Evolutionary conservation across 2,797 vertebrate genomes (phyloP), one percentile per base, ranked within the genome.

Genomic region (Mormyrus hasselquistii): DNA sequence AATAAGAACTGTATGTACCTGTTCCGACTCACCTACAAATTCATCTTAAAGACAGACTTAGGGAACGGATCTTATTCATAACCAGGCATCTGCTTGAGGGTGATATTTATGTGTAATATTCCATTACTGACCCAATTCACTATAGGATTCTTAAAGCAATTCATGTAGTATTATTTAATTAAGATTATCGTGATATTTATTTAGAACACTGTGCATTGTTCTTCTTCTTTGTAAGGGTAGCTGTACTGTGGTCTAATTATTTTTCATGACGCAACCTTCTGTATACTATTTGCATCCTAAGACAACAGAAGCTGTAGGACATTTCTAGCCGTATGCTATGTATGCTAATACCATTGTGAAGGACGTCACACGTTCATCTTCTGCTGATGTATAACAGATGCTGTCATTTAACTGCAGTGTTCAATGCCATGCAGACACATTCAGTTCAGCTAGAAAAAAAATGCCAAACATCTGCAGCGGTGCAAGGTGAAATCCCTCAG

Each of bases 401-500:
- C 82, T 47, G 34, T 85, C 76, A 34, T 47, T 85, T 38, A 44
- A 6, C 52, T 14, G 49, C 44, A 50, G 38, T 7, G 19, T 65
- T 87, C 57, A 44, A 49, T 89, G 53, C 29, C 88, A 62, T 57
- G 41, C 76, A 82, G 52, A 47, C 38, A 50, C 88, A 44, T 65
- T 86, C 47, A 55, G 59, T 83, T 50, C 57, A 86, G 59, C 83
- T 69, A 50, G 59, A 5, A 69, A 52, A 49, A 44, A n/a, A 65
- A 69, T 7, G 14, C n/a, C 82, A 86, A 69, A 53, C 88, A 89
- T 85, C 47, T 86, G 88, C 59, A 86, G 83, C 59, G 41, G 83
- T 22, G 59, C 52, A 85, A 84, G 79, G 79, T 50, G 47, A 65
- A 65, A 49, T 89, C 82, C 88, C 55, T 38, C 7, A 9, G 57